Evolutionary conservation across 2,113 vertebrate species (phyloP).

Genomic region (Stegostoma tigrinum): DNA sequence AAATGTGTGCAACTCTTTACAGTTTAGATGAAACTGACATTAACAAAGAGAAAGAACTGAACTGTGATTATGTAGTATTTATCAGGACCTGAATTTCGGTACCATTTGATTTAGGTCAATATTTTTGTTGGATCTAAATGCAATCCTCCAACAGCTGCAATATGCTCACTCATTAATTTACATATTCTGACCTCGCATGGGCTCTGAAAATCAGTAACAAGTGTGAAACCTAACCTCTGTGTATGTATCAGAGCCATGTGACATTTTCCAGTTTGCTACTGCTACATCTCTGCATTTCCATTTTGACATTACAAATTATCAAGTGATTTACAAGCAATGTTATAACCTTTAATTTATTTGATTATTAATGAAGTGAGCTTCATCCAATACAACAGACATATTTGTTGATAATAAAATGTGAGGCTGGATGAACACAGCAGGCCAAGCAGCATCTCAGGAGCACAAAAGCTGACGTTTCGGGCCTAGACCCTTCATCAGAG

Average conservation of each 20-base stretch:
- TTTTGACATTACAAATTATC: not conserved
- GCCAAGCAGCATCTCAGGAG: too few species aligned
- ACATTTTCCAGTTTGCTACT: not conserved
- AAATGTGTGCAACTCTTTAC: not conserved
- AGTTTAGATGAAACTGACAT: not conserved
- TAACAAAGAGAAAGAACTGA: not conserved
- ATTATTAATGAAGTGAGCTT: not conserved
- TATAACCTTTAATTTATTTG: conserved; percentile 2
- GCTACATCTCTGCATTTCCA: not conserved
- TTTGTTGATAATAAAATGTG: too few species aligned
- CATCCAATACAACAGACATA: too few species aligned
- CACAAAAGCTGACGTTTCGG: too few species aligned
- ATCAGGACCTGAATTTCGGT: not conserved
- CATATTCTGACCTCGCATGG: not conserved
- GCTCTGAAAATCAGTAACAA: not conserved
- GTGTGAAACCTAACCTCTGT: not conserved
- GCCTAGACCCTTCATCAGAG: too few species aligned
- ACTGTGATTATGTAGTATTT: not conserved
- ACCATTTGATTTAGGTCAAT: not conserved
- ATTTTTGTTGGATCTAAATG: not conserved
- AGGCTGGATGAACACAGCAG: too few species aligned
- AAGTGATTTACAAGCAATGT: not conserved
- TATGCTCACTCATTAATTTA: not conserved
- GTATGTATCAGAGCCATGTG: not conserved
- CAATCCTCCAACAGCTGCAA: not conserved